These are phyloP conservation scores for Chloropsis hardwickii DNA, from an alignment of 2,113 vertebrate species.

Conservation along the genomic window DNA sequence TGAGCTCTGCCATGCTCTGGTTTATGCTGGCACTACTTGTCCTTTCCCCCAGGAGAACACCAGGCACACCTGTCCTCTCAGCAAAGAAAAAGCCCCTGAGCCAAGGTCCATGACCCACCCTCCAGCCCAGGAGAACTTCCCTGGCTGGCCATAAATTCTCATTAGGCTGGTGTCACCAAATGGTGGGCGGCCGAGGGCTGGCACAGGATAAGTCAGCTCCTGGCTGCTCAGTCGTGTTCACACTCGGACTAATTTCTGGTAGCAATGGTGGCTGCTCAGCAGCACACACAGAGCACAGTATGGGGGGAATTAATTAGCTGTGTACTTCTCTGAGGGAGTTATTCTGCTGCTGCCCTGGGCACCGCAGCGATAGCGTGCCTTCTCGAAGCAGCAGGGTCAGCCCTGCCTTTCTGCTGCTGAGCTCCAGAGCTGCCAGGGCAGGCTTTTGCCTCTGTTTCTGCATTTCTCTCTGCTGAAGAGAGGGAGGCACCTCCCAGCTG, in stretches of 20 bases:
- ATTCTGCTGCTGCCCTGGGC: background rate
- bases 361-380: accelerated
- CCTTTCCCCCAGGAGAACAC: background rate
- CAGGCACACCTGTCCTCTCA: background rate
- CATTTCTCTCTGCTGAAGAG: background rate
- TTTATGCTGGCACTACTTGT: background rate
- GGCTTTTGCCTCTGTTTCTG: background rate
- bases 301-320: conserved; percentile 42
- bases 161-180: background rate
- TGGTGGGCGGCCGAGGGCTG: background rate
- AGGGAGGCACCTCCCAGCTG: accelerated
- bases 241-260: background rate
- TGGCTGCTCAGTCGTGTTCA: background rate
- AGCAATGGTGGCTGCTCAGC: background rate
- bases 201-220: background rate
- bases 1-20: accelerated
- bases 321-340: background rate
- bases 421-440: background rate
- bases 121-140: background rate
- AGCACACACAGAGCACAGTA: background rate
- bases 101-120: background rate
- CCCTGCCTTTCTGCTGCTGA: conserved; percentile 3
- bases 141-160: background rate
- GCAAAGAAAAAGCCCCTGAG: accelerated
- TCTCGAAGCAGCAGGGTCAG: background rate